These are phyloP conservation scores for Parnassius glacialis DNA, from an alignment of 2,888 invertebrate genomes.

Conservation along the genomic window DNA sequence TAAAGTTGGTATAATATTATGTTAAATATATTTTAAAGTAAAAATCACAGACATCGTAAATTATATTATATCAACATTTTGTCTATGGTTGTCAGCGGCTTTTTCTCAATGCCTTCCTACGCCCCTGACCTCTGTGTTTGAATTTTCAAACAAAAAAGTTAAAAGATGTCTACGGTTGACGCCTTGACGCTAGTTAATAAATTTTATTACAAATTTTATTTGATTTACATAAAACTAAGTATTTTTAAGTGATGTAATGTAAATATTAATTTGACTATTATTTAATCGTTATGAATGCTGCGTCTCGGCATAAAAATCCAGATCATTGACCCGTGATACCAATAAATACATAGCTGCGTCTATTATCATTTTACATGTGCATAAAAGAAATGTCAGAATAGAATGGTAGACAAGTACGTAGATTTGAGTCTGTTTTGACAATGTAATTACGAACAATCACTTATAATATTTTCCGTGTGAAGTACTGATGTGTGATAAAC, in stretches of 20 bases:
- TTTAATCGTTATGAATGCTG: slow-evolving; percentile 50
- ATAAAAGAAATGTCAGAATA: slow-evolving; percentile 71
- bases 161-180: slow-evolving; percentile 67
- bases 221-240: slow-evolving; percentile 37
- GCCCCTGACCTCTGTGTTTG: slow-evolving; percentile 7
- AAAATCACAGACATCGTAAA: too few species aligned
- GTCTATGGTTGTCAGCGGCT: slow-evolving; percentile 4
- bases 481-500: slow-evolving; percentile 39
- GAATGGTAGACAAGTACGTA: slow-evolving; percentile 46
- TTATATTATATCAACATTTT: background rate
- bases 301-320: slow-evolving; percentile 35
- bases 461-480: slow-evolving; percentile 36
- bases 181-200: slow-evolving; percentile 65
- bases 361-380: slow-evolving; percentile 71
- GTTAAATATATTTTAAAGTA: too few species aligned
- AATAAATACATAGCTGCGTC: slow-evolving; percentile 52
- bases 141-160: slow-evolving; percentile 32
- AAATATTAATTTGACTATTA: slow-evolving; percentile 34
- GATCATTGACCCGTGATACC: slow-evolving; percentile 35
- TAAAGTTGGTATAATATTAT: too few species aligned
- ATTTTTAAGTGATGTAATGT: slow-evolving; percentile 39
- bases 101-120: slow-evolving; percentile 3
- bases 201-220: slow-evolving; percentile 48
- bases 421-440: slow-evolving; percentile 56
- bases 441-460: slow-evolving; percentile 54